Percentiles rank a stretch among this genome's conserved stretches.
Evolutionary conservation across 2,888 invertebrate genomes (phyloP).

Genomic region (Callyntrura guangdongensis): DNA sequence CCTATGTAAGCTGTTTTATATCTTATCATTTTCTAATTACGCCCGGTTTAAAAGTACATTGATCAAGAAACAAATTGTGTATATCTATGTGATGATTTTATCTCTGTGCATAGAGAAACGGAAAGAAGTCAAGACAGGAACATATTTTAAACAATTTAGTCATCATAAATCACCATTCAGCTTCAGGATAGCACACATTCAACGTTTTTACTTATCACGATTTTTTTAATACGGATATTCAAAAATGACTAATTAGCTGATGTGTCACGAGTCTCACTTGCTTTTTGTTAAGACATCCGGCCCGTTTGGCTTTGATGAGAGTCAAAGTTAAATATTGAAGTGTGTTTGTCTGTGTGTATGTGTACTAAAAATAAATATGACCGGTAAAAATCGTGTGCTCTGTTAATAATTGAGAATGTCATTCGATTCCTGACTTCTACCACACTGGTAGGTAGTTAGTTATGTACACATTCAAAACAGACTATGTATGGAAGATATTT

Average conservation of each 20-base stretch:
- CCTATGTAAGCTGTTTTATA: too few species aligned
- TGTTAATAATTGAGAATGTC: neutral
- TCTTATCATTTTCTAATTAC: neutral
- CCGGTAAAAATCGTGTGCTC: neutral
- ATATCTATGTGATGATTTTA: too few species aligned
- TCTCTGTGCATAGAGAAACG: too few species aligned
- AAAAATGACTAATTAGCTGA: slow-evolving; percentile 64
- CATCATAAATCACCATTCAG: slow-evolving; percentile 26
- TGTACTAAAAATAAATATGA: slow-evolving; percentile 23
- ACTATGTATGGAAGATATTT: neutral
- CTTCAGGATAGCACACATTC: neutral
- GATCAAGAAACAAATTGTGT: neutral
- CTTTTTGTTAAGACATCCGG: slow-evolving; percentile 74
- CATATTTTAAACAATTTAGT: neutral
- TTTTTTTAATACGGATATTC: slow-evolving; percentile 1
- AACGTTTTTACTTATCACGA: neutral
- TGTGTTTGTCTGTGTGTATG: slow-evolving; percentile 15
- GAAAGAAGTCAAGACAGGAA: neutral
- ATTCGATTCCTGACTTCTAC: neutral
- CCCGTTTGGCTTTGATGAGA: slow-evolving; percentile 16
- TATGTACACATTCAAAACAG: neutral
- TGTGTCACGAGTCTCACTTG: slow-evolving; percentile 65
- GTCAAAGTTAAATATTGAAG: slow-evolving; percentile 63
- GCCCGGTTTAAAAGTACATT: neutral
- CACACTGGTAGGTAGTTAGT: neutral